These are phyloP conservation scores for Odontamblyopus lacepedii DNA, from an alignment of 2,797 vertebrate species.

Conservation along the genomic window DNA sequence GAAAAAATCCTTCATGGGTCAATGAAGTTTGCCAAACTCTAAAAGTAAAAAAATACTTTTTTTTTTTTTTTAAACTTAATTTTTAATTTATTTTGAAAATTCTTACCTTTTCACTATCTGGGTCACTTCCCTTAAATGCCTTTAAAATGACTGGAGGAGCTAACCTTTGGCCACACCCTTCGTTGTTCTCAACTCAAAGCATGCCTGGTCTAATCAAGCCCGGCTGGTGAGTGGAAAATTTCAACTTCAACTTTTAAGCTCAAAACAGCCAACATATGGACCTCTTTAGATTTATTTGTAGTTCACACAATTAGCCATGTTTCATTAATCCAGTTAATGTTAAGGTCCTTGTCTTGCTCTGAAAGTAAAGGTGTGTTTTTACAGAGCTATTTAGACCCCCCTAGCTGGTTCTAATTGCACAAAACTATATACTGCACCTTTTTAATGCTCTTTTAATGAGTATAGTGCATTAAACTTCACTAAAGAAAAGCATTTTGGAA, in stretches of 20 bases:
- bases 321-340: not conserved
- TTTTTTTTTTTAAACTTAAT: not conserved
- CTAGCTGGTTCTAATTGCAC: not conserved
- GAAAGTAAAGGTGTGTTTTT: slow-evolving; percentile 8
- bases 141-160: not conserved
- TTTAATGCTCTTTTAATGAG: slow-evolving; percentile 1
- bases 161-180: not conserved
- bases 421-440: slow-evolving; percentile 1
- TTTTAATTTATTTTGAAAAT: not conserved
- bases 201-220: not conserved
- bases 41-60: no score
- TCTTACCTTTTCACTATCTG: not conserved
- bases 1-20: not conserved
- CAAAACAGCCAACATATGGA: not conserved
- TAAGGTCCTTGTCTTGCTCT: not conserved
- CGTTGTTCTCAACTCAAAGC: not conserved
- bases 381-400: not conserved
- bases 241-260: not conserved
- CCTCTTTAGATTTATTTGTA: not conserved
- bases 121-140: not conserved
- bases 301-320: not conserved
- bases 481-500: not conserved
- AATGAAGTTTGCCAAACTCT: no score
- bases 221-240: not conserved
- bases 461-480: not conserved